These are phyloP conservation scores for Micrasema minimum DNA, from an alignment of 1,140 invertebrate species.

Conservation along the genomic window DNA sequence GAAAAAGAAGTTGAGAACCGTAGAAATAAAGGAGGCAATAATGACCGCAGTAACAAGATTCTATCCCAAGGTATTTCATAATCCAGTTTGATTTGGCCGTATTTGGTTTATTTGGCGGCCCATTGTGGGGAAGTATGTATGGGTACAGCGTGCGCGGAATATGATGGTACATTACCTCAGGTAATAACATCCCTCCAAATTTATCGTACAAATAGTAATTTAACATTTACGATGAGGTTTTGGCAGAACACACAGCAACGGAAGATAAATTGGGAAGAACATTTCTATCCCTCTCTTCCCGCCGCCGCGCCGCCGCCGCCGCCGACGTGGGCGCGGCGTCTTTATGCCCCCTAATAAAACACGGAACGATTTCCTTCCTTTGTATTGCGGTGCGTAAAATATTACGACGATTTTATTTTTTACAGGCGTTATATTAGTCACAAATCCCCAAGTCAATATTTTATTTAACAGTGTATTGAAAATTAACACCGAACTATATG, in stretches of 20 bases:
- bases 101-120: slow-evolving; percentile 16
- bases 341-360: slow-evolving; percentile 41
- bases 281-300: background rate
- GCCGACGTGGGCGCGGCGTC: slow-evolving; percentile 2
- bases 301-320: background rate
- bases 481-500: background rate
- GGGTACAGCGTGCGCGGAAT: slow-evolving; percentile 16
- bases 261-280: slow-evolving; percentile 39
- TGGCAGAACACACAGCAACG: slow-evolving; percentile 30
- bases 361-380: slow-evolving; percentile 28
- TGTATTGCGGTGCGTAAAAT: background rate
- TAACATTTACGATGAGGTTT: slow-evolving; percentile 44
- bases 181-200: slow-evolving; percentile 45
- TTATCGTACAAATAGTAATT: slow-evolving; percentile 46
- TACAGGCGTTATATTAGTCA: slow-evolving; percentile 12
- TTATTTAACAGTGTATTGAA: too few relatives aligned
- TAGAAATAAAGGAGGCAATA: too few relatives aligned
- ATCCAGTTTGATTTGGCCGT: slow-evolving; percentile 32
- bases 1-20: too few relatives aligned
- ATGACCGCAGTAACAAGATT: slow-evolving; percentile 1
- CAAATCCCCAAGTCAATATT: slow-evolving; percentile 22
- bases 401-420: slow-evolving; percentile 29
- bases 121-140: slow-evolving; percentile 12
- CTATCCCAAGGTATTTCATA: slow-evolving; percentile 7
- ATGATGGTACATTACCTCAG: slow-evolving; percentile 29